These are phyloP conservation scores for Gnatocerus cornutus DNA, from an alignment of 2,888 invertebrate genomes.

Conservation along the genomic window DNA sequence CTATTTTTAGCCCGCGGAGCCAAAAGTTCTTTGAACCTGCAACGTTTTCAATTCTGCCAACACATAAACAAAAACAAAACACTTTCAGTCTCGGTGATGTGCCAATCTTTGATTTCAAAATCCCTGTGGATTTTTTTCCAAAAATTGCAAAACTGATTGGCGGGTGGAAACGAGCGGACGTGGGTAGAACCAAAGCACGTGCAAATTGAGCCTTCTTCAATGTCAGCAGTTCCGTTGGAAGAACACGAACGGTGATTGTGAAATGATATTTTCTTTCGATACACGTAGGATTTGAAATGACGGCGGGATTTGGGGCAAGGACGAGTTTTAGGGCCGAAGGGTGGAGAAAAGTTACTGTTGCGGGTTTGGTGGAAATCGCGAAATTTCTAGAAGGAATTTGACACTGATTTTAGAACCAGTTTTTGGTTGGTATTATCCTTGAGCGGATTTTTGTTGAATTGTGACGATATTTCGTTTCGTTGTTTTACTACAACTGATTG, in stretches of 20 bases:
- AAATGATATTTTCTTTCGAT: slow-evolving; percentile 50
- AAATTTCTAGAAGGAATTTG: no score
- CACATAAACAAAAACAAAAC: background rate
- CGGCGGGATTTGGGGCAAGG: slow-evolving; percentile 60
- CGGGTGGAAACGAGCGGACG: slow-evolving; percentile 24
- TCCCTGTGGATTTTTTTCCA: slow-evolving; percentile 14
- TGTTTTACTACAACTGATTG: no score
- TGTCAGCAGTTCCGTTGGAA: slow-evolving; percentile 58
- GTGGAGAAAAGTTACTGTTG: no score
- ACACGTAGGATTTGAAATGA: slow-evolving; percentile 49
- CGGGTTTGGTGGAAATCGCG: no score
- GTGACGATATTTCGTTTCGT: no score
- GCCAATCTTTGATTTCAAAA: background rate
- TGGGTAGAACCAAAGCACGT: slow-evolving; percentile 14
- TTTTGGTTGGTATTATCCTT: no score
- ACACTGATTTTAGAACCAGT: no score
- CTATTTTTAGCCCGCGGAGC: background rate
- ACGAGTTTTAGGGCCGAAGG: slow-evolving; percentile 15
- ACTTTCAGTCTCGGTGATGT: background rate
- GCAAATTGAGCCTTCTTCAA: slow-evolving; percentile 51
- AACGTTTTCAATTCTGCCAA: background rate
- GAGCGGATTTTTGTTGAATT: no score
- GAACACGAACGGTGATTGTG: slow-evolving; percentile 48
- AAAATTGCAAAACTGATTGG: slow-evolving; percentile 26
- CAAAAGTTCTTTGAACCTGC: slow-evolving; percentile 3